Conservation (phyloP, 2,797 vertebrate genomes). For the Bradypus variegatus region DNA sequence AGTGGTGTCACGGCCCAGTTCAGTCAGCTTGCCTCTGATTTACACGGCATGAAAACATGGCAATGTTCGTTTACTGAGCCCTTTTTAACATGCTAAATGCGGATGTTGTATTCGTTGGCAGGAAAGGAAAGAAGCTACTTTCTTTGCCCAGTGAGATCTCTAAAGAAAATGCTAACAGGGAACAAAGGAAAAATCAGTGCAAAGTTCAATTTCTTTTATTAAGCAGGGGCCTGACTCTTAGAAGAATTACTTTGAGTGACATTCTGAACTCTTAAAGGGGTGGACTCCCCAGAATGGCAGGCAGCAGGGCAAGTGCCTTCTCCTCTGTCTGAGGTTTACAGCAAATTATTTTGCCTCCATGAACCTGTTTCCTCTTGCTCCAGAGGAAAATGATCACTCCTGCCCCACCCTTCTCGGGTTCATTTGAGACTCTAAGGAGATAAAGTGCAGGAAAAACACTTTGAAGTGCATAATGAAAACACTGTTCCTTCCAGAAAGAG, state of each 20-base stretch:
- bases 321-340: neutral
- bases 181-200: neutral
- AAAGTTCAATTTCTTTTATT: slow-evolving; percentile 28
- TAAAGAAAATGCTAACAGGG: slow-evolving; percentile 28
- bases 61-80: neutral
- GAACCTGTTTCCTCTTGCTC: neutral
- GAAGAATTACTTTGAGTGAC: slow-evolving; percentile 31
- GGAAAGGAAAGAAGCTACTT: slow-evolving; percentile 17
- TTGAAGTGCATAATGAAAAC: slow-evolving; percentile 39
- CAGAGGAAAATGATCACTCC: neutral
- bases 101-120: neutral
- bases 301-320: neutral
- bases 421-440: neutral
- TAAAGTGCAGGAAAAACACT: slow-evolving; percentile 42
- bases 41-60: rapidly evolving
- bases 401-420: neutral
- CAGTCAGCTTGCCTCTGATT: slow-evolving; percentile 2
- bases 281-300: neutral
- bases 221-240: slow-evolving; percentile 15
- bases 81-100: slow-evolving; percentile 25
- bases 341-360: neutral
- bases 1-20: neutral
- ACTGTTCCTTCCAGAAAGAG: slow-evolving; percentile 26
- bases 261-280: neutral
- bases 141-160: neutral